These are phyloP conservation scores for Smutsia gigantea DNA, from an alignment of 2,797 vertebrate species.

Conservation along the genomic window DNA sequence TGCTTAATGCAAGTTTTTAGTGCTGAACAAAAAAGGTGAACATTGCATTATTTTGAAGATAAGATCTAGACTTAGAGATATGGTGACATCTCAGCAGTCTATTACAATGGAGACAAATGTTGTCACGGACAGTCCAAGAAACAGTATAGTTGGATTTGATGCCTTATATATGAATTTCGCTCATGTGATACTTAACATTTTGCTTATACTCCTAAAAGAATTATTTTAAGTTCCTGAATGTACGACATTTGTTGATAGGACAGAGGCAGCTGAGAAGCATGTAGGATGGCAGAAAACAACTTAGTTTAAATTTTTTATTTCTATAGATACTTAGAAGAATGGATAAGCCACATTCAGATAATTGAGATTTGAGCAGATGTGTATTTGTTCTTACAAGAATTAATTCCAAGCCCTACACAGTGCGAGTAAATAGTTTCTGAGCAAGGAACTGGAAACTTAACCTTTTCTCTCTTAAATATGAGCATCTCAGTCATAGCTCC, in stretches of 20 bases:
- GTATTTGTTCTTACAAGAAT: conserved; percentile 69
- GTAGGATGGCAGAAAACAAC: not conserved
- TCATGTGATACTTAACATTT: conserved; percentile 38
- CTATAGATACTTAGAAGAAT: conserved; percentile 23
- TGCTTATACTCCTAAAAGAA: conserved; percentile 1
- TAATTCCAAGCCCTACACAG: not conserved
- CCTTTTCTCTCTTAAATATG: conserved; percentile 69
- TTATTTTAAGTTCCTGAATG: conserved; percentile 35
- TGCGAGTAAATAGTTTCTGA: conserved; percentile 63
- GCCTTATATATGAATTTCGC: not conserved
- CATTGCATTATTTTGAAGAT: not conserved
- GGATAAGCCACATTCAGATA: conserved; percentile 61
- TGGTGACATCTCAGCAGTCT: not conserved
- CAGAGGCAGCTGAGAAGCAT: conserved; percentile 5
- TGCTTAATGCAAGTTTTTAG: not conserved
- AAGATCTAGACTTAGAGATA: not conserved
- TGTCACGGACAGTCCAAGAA: not conserved
- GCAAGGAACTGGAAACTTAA: not conserved
- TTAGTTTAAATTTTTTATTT: conserved; percentile 33
- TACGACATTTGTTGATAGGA: not conserved
- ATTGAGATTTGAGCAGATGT: conserved; percentile 60
- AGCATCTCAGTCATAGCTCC: conserved; percentile 27
- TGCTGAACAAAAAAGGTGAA: not conserved
- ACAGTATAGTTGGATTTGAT: not conserved
- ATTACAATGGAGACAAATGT: not conserved